A percentile compares a stretch with the other conserved stretches of the same genome.
phyloP scores from a whole-genome alignment of 2,113 vertebrate genomes.

The Perccottus glenii region DNA sequence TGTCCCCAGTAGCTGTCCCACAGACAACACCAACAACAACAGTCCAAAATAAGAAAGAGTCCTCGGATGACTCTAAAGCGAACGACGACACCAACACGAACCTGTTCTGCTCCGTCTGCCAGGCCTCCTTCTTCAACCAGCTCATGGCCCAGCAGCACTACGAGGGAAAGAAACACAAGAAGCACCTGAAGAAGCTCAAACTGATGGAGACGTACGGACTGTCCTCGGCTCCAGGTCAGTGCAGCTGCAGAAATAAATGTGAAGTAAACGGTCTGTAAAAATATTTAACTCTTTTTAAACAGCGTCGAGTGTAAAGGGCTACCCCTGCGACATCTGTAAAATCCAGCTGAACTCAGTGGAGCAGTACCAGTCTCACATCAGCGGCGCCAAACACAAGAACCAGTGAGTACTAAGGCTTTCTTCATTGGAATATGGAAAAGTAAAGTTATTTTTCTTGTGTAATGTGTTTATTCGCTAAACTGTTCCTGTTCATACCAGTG shows the following conservation, averaged over 20 bases:
- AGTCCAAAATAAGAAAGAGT: not conserved
- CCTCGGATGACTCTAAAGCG: not conserved
- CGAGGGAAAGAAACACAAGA: constrained; percentile 94
- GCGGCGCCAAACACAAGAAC: constrained; percentile 97
- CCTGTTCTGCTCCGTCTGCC: constrained; percentile 94
- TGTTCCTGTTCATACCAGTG: too few species aligned
- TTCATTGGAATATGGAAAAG: too few species aligned
- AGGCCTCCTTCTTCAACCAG: constrained; percentile 96
- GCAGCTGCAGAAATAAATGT: not conserved
- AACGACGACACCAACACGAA: constrained; percentile 79
- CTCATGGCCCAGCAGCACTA: constrained; percentile 97
- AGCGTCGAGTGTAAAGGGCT: constrained; percentile 90
- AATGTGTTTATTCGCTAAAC: too few species aligned
- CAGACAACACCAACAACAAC: constrained; percentile 3
- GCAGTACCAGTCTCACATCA: constrained; percentile 97
- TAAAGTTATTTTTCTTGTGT: too few species aligned
- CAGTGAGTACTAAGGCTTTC: constrained; percentile 79
- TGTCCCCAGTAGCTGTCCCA: constrained; percentile 22
- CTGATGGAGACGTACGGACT: constrained; percentile 94
- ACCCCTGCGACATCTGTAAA: constrained; percentile 91
- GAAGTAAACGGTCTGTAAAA: not conserved
- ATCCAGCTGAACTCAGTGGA: constrained; percentile 97
- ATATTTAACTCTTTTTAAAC: constrained; percentile 33
- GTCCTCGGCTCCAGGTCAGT: constrained; percentile 74
- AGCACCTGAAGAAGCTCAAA: constrained; percentile 92